Conservation (phyloP, 2,113 vertebrate genomes). For the Tupaia tana region DNA sequence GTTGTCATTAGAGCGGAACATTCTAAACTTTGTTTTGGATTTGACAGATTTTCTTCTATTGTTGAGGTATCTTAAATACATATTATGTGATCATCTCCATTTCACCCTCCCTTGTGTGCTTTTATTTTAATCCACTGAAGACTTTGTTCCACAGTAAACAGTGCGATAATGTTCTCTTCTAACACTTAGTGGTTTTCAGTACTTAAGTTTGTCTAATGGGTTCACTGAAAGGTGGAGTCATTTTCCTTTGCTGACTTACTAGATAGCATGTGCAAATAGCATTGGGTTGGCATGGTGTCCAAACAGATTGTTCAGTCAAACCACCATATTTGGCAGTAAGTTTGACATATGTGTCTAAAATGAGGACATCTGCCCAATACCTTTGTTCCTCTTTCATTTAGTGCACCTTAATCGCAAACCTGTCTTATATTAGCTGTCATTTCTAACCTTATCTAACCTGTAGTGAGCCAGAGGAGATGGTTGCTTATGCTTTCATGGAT, state of each 20-base stretch:
- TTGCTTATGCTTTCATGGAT: not conserved
- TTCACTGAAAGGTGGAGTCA: conserved; percentile 16
- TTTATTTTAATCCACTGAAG: conserved; percentile 55
- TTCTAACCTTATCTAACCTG: not conserved
- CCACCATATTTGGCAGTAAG: not conserved
- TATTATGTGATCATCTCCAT: conserved; percentile 43
- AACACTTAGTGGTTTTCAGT: conserved; percentile 57
- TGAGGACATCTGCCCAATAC: not conserved
- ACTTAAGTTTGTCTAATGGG: conserved; percentile 52
- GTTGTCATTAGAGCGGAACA: not conserved
- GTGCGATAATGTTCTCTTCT: conserved; percentile 28
- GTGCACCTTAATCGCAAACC: not conserved
- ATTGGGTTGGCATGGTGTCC: not conserved
- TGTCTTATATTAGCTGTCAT: not conserved
- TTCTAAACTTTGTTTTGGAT: conserved; percentile 21
- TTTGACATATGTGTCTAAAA: not conserved
- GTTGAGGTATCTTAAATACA: conserved; percentile 32
- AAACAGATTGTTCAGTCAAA: not conserved
- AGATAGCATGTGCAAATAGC: not conserved
- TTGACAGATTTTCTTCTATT: conserved; percentile 45
- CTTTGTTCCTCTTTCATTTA: not conserved
- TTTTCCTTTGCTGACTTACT: not conserved
- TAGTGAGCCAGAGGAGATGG: conserved; percentile 6
- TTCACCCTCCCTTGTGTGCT: conserved; percentile 26
- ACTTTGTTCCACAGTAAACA: conserved; percentile 9